phyloP scores from a whole-genome alignment of 2,888 invertebrate genomes.

The Caenorhabditis imperialis region DNA sequence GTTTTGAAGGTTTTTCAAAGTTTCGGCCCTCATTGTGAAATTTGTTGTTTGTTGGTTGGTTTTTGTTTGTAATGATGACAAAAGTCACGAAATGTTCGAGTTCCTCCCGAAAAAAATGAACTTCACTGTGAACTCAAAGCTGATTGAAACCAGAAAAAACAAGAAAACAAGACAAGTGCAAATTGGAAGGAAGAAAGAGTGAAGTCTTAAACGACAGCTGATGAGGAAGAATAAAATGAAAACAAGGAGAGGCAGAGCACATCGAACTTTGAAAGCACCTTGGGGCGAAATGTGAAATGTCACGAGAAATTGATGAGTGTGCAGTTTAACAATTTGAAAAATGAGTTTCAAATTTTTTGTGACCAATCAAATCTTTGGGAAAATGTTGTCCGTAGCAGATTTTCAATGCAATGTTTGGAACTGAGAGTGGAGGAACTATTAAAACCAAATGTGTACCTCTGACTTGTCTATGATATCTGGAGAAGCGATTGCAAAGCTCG shows the following conservation, averaged over 20 bases:
- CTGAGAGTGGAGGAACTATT: too few relatives aligned
- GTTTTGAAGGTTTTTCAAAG: too few relatives aligned
- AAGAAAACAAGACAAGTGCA: not conserved
- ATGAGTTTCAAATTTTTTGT: too few relatives aligned
- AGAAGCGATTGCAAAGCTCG: slow-evolving; percentile 40
- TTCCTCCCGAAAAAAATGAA: too few relatives aligned
- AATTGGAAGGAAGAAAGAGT: slow-evolving; percentile 1
- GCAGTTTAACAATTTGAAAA: not conserved
- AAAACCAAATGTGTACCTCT: too few relatives aligned
- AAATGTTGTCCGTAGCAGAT: too few relatives aligned
- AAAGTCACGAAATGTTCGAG: not conserved
- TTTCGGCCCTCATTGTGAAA: too few relatives aligned
- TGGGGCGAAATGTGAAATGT: slow-evolving; percentile 11
- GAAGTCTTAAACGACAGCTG: not conserved
- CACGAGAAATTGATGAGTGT: slow-evolving; percentile 18
- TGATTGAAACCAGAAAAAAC: slow-evolving; percentile 9
- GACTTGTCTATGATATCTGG: slow-evolving; percentile 50
- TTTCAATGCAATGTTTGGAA: too few relatives aligned
- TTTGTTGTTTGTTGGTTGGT: too few relatives aligned
- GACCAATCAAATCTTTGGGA: too few relatives aligned
- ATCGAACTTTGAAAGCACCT: slow-evolving; percentile 20
- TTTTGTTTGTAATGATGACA: not conserved
- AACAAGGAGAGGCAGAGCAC: slow-evolving; percentile 7
- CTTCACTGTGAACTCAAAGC: too few relatives aligned
- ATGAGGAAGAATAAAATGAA: slow-evolving; percentile 7